Conservation (phyloP, 2,797 vertebrate species). For the Ceryle rudis region DNA sequence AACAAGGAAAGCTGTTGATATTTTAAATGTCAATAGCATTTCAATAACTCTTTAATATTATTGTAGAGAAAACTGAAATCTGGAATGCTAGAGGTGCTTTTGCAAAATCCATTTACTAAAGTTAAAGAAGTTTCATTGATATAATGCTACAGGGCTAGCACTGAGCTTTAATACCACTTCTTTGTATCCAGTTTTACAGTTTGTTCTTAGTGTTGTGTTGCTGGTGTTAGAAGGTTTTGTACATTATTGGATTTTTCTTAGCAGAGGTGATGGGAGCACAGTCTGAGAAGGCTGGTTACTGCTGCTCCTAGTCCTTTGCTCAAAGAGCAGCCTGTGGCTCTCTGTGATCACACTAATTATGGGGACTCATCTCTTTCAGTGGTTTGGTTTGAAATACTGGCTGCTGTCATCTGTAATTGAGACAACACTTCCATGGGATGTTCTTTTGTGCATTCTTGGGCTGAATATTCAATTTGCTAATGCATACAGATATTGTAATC, state of each 20-base stretch:
- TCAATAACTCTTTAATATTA: background rate
- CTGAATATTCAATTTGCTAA: background rate
- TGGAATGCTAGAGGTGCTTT: background rate
- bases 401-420: background rate
- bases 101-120: background rate
- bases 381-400: background rate
- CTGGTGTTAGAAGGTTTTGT: background rate
- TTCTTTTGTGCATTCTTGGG: background rate
- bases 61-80: background rate
- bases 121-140: background rate
- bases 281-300: background rate
- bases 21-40: slow-evolving; percentile 2
- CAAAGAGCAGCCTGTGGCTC: background rate
- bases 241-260: background rate
- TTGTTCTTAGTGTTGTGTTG: accelerated
- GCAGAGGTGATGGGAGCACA: background rate
- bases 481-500: background rate
- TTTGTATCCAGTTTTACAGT: background rate
- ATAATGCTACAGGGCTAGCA: accelerated
- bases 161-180: background rate
- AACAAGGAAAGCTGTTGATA: background rate
- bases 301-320: background rate
- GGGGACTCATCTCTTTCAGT: background rate
- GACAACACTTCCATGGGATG: background rate
- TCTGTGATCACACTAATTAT: background rate